Base-by-base conservation (phyloP, 2,888 invertebrate genomes). In the Pristionchus arcanus region DNA sequence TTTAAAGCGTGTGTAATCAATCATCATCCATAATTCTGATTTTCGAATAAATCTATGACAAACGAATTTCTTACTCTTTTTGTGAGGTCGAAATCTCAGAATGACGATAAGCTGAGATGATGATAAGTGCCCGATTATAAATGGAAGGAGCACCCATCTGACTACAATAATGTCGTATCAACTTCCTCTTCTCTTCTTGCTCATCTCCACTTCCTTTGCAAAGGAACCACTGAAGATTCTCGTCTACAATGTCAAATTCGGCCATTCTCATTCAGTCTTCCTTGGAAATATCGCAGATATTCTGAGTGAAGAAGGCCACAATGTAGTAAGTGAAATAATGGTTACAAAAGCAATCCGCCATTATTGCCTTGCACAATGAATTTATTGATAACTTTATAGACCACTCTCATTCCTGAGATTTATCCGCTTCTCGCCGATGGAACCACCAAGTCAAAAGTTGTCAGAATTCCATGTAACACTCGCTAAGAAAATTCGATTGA, bases 191-290 rank as follows among this genome's bases (percentile, higher is more conserved):
- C 81, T 81, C 5, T 2, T 81, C 28, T 81, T 25, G 15, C 53
- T 81, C 21, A n/a, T 53, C 34, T 81, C 49, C 49, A 9, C 81
- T 49, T 49, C 49, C 1, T 25, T 49, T 19, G 15, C 53, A 9
- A 31, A 37, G 19, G 42, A 84, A 9, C 53, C 86, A 37, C 66
- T 66, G 25, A 86, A 86, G 66, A 86, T 86, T 21, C 86, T 86
- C 66, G 86, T 86, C 25, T 86, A 86, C 66, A 86, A 86, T 66
- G 34, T 37, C 7, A 86, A 86, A 86, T 86, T 86, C 66, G 86
- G 42, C 13, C 86, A 86, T 66, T 86, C 86, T n/a, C 86, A 86
- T 31, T 66, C 63, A 1, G 28, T n/a, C 19, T 66, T 66, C 66
- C 86, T 86, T 3, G 86, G 86, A 5, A 86, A 42, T 16, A 66